A percentile compares a stretch with the other conserved stretches of the same genome.
phyloP scores from a whole-genome alignment of 2,888 invertebrate genomes.

The Ganaspis brasiliensis region DNA sequence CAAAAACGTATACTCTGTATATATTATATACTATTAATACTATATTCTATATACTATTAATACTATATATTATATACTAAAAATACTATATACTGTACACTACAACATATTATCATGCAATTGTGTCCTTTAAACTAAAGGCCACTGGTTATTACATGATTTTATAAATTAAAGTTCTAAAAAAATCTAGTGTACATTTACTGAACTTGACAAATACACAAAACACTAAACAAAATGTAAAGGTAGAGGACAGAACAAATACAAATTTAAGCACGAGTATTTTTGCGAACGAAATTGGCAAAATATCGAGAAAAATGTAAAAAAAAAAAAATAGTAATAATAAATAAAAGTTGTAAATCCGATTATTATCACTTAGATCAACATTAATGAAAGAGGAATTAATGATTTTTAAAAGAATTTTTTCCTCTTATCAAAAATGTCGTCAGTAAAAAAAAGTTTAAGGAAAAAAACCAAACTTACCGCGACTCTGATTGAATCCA shows the following conservation, averaged over 20 bases:
- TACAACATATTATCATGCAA: no score
- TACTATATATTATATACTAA: no score
- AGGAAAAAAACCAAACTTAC: conserved; percentile 70
- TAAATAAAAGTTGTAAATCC: background rate
- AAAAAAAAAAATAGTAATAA: background rate
- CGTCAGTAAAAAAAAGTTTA: background rate
- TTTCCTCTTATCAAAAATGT: conserved; percentile 22
- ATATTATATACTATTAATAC: no score
- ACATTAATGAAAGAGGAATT: conserved; percentile 5
- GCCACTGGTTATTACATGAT: no score
- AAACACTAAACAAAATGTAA: no score
- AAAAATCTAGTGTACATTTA: no score
- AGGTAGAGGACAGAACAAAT: background rate
- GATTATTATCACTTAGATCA: background rate
- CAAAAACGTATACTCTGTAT: background rate
- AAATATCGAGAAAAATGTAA: conserved; percentile 17
- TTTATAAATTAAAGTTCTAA: no score
- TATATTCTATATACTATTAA: no score
- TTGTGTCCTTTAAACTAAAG: no score
- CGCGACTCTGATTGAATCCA: conserved; percentile 84
- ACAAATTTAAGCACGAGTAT: background rate
- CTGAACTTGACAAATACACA: no score
- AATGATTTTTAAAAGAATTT: no score
- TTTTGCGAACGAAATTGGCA: conserved; percentile 20
- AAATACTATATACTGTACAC: no score